Base-by-base conservation (phyloP, 1,140 invertebrate species). In the Stratiolaelaps scimitus region DNA sequence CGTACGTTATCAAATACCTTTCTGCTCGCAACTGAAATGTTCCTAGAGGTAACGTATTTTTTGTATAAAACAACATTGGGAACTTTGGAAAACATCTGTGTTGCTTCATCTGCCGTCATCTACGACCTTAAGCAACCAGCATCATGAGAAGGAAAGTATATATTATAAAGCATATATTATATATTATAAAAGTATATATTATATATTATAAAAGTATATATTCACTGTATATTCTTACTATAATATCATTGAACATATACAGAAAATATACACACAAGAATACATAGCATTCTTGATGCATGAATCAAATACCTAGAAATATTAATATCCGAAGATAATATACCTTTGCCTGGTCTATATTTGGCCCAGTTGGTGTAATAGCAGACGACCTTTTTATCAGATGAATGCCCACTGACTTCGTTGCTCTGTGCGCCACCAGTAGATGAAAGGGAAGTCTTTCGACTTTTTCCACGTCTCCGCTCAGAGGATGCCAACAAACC, bases 311-410 rank as follows among this genome's bases (percentile, higher is more conserved):
- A 20, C 19, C 15, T 48, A 48, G 26, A 48, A 7, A 48, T 48
- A 20, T 7, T 4, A 48, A 48, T 28, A 20, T 48, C 7, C n/a
- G n/a, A 45, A 45, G 13, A n/a, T 13, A 45, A 45, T 23, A 23
- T 60, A 60, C 53, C 53, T 60, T 60, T 60, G 17, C 53, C 53
- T 0, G 85, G 84, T 65, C 92, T 80, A 74, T 96, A 96, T 73
- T 96, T 92, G 0, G 92, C 92, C 92, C 92, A 96, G 78, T 96
- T 95, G 20, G 67, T 70, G 34, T 66, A 71, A 43, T 71, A 68
- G 40, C 67, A 71, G 29, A 66, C 68, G 20, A 69, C n/a, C 40
- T 67, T 67, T 47, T 69, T 69, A 46, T 43, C 43, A 15, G 53
- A 29, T 4, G 53, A 1, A 17, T 60, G 26, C 10, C 53, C 53